Conservation (phyloP, 2,797 vertebrate species). For the Acomys russatus region DNA sequence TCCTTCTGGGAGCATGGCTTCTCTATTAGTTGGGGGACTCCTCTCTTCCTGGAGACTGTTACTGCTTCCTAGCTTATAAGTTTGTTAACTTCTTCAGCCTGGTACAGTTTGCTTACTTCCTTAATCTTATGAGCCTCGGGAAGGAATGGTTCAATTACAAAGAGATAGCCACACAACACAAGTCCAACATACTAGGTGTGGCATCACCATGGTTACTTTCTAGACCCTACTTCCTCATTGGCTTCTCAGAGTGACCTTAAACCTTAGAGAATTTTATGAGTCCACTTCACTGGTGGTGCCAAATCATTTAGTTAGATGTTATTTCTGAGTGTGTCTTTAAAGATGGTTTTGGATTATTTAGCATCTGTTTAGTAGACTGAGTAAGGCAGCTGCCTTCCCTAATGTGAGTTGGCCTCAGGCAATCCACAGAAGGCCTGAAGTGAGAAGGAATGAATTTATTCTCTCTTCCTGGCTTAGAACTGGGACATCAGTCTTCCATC, state of each 20-base stretch:
- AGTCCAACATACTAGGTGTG: neutral
- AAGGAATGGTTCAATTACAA: neutral
- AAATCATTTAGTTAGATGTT: neutral
- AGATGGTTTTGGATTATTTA: neutral
- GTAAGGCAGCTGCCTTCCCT: neutral
- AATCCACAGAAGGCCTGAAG: neutral
- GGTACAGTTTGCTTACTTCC: neutral
- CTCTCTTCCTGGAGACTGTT: neutral
- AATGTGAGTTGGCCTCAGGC: neutral
- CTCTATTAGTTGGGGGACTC: neutral
- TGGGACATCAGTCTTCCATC: neutral
- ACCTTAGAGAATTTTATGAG: neutral
- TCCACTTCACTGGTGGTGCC: neutral
- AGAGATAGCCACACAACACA: neutral
- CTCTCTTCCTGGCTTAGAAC: neutral
- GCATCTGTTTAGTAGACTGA: neutral
- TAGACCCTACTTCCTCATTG: neutral
- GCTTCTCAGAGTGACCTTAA: neutral
- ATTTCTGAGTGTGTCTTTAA: conserved; percentile 13
- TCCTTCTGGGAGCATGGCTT: neutral
- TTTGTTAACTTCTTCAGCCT: neutral
- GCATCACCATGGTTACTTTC: neutral
- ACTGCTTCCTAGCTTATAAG: neutral
- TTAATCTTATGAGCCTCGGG: neutral
- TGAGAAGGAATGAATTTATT: neutral